Base-by-base conservation (phyloP, 2,888 invertebrate species). In the Mythimna pallens region DNA sequence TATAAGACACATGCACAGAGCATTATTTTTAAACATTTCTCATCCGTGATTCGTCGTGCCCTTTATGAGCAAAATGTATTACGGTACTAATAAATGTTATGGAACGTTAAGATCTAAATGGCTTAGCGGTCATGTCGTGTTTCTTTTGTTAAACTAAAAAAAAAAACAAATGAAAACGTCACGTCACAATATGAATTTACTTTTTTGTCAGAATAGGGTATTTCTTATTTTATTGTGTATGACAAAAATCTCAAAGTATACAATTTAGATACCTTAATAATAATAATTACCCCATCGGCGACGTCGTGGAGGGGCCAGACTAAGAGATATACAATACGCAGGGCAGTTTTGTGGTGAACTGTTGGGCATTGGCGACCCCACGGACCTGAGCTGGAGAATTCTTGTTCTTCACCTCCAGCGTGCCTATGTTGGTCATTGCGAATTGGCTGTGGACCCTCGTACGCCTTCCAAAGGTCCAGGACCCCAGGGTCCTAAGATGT, bases 51-150 rank as follows among this genome's bases (percentile, higher is more conserved):
- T 70, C 54, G 22, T 52, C 36, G 34, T 47, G 22, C 59, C 14
- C 9, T 78, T 61, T 78, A 69, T 50, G 43, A 66, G 73, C 57
- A 78, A 69, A 78, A 72, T 72, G 57, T 67, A 81, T 67, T 66
- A 67, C 55, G 70, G 34, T 63, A 76, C 30, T 68, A 71, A 82
- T 78, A 71, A 77, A 77, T 34, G 43, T 80, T 62, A 34, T 43
- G 40, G 3, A 50, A 79, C 64, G 54, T 77, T 47, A 66, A 66
- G 36, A 52, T 65, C 57, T 80, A 64, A 76, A 64, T 50, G 73
- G 63, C 40, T 65, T 73, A 43, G 65, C 34, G 43, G 54, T 6
- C 1, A 43, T 50, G 22, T 20, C 30, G 30, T 14, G 30, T 22
- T 75, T 57, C 9, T 50, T 69, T 62, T 57, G 52, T 63, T n/a